Evolutionary conservation across 2,113 vertebrate genomes (phyloP).

Genomic region (Jaculus jaculus): DNA sequence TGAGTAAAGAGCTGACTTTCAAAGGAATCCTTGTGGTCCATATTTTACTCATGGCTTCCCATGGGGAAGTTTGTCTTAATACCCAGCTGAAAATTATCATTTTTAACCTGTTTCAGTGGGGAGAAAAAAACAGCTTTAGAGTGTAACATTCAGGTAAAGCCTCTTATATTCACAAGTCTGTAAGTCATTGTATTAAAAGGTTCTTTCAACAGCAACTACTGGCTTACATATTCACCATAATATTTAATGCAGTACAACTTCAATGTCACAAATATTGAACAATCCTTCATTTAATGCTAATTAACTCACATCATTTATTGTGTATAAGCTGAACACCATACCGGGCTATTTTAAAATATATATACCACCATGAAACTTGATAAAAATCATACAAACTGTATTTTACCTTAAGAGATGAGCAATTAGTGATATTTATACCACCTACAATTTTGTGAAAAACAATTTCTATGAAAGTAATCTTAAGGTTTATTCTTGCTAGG

Average conservation of each 20-base stretch:
- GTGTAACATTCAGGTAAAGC: not conserved
- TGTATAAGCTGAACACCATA: not conserved
- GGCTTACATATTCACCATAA: not conserved
- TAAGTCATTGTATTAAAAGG: not conserved
- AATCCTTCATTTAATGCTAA: not conserved
- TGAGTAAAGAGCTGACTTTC: not conserved
- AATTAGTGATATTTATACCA: not conserved
- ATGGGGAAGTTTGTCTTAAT: not conserved
- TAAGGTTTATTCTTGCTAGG: not conserved
- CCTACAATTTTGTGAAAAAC: slow-evolving; percentile 11
- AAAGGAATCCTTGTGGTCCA: not conserved
- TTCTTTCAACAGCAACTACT: not conserved
- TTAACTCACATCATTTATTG: not conserved
- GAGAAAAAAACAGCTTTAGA: not conserved
- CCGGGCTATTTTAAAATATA: not conserved
- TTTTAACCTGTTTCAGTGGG: not conserved
- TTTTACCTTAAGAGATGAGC: not conserved
- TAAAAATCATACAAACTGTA: not conserved
- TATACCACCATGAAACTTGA: not conserved
- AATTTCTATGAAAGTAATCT: not conserved
- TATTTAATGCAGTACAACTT: not conserved
- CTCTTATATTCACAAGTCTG: not conserved
- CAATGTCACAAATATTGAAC: not conserved
- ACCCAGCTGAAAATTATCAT: not conserved
- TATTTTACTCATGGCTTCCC: not conserved